Evolutionary conservation across 2,797 vertebrate genomes (phyloP).

Genomic region (Champsocephalus gunnari): DNA sequence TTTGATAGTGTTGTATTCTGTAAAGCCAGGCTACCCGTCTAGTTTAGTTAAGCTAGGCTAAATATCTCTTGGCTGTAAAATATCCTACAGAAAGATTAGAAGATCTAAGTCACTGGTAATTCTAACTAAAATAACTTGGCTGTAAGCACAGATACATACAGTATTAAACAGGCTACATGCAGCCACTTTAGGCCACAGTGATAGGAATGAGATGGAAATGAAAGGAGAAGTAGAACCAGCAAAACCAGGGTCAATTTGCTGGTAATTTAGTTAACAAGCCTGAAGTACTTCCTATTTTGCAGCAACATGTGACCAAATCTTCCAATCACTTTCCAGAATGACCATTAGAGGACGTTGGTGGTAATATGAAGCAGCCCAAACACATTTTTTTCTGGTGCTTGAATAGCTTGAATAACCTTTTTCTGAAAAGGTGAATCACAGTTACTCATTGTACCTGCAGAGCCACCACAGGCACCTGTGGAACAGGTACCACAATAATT

Average conservation of each 20-base stretch:
- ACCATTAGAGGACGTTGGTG: not conserved
- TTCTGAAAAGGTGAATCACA: constrained; percentile 16
- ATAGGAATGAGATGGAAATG: not conserved
- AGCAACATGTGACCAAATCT: not conserved
- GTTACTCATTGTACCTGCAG: constrained; percentile 10
- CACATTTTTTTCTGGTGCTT: not conserved
- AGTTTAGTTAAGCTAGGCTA: not conserved
- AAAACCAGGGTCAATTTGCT: not conserved
- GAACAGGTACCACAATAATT: constrained; percentile 31
- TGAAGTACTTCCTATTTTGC: not conserved
- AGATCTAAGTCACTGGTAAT: too few species aligned
- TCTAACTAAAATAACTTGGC: too few species aligned
- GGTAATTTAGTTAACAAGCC: not conserved
- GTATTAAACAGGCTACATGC: too few species aligned
- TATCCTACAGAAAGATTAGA: too few species aligned
- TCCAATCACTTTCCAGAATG: not conserved
- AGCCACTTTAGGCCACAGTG: not conserved
- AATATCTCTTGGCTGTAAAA: not conserved
- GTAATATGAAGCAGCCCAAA: not conserved
- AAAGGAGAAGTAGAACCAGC: too few species aligned
- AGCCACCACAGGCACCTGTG: constrained; percentile 14
- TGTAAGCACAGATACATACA: too few species aligned
- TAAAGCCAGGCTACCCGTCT: not conserved
- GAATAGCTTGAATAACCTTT: constrained; percentile 1
- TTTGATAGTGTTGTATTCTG: too few species aligned